Evolutionary conservation across 1,140 invertebrate species (phyloP), one percentile per base, ranked within the genome.

Genomic region (Daktulosphaira vitifoliae): DNA sequence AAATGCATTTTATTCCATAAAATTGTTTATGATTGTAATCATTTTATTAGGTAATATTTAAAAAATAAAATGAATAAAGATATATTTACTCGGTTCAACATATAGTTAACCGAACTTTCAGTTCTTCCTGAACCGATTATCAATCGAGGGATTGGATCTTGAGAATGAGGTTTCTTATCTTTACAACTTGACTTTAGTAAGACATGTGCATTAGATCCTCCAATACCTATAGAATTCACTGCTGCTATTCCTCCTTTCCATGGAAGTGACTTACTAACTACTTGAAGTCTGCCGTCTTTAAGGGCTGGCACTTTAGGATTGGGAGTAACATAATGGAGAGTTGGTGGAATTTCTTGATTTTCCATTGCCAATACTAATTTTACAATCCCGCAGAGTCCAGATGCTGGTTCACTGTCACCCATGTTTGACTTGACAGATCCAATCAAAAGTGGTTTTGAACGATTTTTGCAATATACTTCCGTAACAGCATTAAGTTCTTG

Each of bases 381-480:
- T 7, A 79, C 76, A 38, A 85, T 67, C 3, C 79, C 75, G 68
- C 78, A 79, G 1, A 85, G 68, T 38, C 79, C 78, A 71, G 84
- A 84, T 1, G 81, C 81, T 15, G 85, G 79, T 73, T 88, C 85
- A 25, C 83, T 77, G 69, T 89, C 85, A 0, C 86, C 86, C 78
- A 87, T 83, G 73, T 88, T 88, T 2, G 82, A 84, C 70, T 86
- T 88, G 0, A 86, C 81, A 7, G 85, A 85, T 7, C 86, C 86
- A 66, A 88, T 82, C 3, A 83, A 70, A 2, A 89, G 74, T 22
- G 84, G 81, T 9, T 70, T 65, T 2, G 72, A 68, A 46, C 82
- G 73, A 20, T 77, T 73, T 18, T 71, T 74, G 39, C 75, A 76
- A 59, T 74, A 77, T 9, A 76, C 70, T 23, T 71, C 64, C 5